These are phyloP conservation scores for Sinella curviseta DNA, from an alignment of 1,140 invertebrate genomes.

Conservation along the genomic window DNA sequence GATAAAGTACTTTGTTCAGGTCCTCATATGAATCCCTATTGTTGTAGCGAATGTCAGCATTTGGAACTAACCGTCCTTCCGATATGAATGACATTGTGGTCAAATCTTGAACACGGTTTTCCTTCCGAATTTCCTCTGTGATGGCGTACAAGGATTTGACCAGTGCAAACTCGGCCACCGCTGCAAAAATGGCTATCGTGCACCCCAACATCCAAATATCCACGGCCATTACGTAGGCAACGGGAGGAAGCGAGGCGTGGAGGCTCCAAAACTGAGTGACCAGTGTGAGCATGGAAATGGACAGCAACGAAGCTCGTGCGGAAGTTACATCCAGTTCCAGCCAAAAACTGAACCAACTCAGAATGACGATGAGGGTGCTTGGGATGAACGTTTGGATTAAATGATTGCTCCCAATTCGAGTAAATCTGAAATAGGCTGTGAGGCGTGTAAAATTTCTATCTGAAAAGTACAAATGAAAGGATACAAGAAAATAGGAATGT, in stretches of 20 bases:
- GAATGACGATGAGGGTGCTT: conserved; percentile 78
- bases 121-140: conserved; percentile 62
- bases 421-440: conserved; percentile 74
- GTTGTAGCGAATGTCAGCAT: no score
- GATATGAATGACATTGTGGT: no score
- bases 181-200: conserved; percentile 81
- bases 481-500: no score
- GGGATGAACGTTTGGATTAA: conserved; percentile 84
- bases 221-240: conserved; percentile 73
- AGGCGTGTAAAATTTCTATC: conserved; percentile 71
- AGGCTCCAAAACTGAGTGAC: conserved; percentile 82
- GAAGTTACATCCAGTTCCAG: conserved; percentile 79
- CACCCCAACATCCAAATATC: conserved; percentile 85
- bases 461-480: no score
- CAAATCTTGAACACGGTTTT: conserved; percentile 51
- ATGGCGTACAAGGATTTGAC: conserved; percentile 75
- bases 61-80: background rate
- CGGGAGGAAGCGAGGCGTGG: conserved; percentile 74
- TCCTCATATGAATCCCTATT: no score
- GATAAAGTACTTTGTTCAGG: no score
- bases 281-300: conserved; percentile 78
- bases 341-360: conserved; percentile 88
- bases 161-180: conserved; percentile 79
- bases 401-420: conserved; percentile 80
- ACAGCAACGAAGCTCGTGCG: conserved; percentile 74